Conservation (phyloP, 2,113 vertebrate genomes). For the Maccullochella peelii region DNA sequence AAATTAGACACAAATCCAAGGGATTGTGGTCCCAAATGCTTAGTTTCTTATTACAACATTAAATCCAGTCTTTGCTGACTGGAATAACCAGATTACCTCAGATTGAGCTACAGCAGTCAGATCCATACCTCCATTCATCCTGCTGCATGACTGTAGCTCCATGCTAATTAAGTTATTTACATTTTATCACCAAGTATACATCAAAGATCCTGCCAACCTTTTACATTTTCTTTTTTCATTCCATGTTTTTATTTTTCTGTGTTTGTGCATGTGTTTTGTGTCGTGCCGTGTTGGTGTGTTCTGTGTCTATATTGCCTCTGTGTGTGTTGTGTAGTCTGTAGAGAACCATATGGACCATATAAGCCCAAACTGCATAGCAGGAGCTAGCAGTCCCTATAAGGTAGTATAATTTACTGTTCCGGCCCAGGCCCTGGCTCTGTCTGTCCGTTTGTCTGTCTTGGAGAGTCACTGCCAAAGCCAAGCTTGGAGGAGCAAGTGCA, state of each 20-base stretch:
- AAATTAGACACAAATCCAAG: background rate
- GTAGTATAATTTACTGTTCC: slow-evolving; percentile 88
- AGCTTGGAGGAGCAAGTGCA: slow-evolving; percentile 57
- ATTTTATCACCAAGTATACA: slow-evolving; percentile 48
- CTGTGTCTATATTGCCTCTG: slow-evolving; percentile 85
- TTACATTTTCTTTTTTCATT: slow-evolving; percentile 85
- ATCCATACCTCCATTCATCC: slow-evolving; percentile 19
- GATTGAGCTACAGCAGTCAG: slow-evolving; percentile 6
- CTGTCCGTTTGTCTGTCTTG: slow-evolving; percentile 71
- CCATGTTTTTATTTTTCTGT: slow-evolving; percentile 86
- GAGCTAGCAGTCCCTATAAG: slow-evolving; percentile 91
- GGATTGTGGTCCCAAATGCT: background rate
- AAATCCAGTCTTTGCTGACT: background rate
- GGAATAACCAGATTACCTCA: background rate
- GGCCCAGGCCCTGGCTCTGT: slow-evolving; percentile 75
- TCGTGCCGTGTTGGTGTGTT: slow-evolving; percentile 74
- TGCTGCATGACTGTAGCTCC: slow-evolving; percentile 1
- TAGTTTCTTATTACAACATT: background rate
- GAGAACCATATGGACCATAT: slow-evolving; percentile 95
- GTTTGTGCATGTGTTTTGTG: slow-evolving; percentile 91
- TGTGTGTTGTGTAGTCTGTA: slow-evolving; percentile 93
- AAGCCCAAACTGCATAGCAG: slow-evolving; percentile 93
- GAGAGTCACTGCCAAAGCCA: slow-evolving; percentile 56
- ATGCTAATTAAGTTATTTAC: slow-evolving; percentile 23
- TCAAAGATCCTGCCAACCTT: slow-evolving; percentile 60